Percentiles rank a stretch among this genome's conserved stretches.
phyloP scores from a whole-genome alignment of 1,140 invertebrate species.

The Mycetomoellerius zeteki region DNA sequence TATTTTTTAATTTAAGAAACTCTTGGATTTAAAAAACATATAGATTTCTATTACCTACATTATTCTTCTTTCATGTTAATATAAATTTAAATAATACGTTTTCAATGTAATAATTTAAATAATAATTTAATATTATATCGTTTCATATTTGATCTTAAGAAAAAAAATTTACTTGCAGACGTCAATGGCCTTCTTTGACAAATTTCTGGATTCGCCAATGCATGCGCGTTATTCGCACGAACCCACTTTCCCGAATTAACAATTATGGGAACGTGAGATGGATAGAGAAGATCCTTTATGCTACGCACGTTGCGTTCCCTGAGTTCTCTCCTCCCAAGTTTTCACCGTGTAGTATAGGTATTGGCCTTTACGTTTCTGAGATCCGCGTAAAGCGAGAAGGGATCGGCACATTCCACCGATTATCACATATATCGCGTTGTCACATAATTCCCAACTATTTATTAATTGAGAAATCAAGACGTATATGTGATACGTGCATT shows the following conservation, averaged over 20 bases:
- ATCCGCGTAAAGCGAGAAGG: not conserved
- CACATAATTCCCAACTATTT: not conserved
- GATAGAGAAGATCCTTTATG: constrained; percentile 10
- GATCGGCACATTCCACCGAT: not conserved
- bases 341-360: not conserved
- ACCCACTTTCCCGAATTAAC: constrained; percentile 53
- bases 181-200: no score
- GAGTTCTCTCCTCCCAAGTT: constrained; percentile 34
- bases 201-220: no score
- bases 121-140: no score
- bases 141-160: no score
- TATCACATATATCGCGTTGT: not conserved
- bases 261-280: constrained; percentile 45
- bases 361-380: constrained; percentile 11
- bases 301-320: constrained; percentile 12
- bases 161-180: no score
- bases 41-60: no score
- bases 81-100: no score
- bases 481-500: not conserved
- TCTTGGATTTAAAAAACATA: no score
- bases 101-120: no score
- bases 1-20: no score
- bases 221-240: not conserved
- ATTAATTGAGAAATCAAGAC: not conserved
- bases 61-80: no score